A percentile compares a stretch with the other conserved stretches of the same genome.
phyloP scores from a whole-genome alignment of 2,113 vertebrate genomes.

The Eulemur rufifrons region DNA sequence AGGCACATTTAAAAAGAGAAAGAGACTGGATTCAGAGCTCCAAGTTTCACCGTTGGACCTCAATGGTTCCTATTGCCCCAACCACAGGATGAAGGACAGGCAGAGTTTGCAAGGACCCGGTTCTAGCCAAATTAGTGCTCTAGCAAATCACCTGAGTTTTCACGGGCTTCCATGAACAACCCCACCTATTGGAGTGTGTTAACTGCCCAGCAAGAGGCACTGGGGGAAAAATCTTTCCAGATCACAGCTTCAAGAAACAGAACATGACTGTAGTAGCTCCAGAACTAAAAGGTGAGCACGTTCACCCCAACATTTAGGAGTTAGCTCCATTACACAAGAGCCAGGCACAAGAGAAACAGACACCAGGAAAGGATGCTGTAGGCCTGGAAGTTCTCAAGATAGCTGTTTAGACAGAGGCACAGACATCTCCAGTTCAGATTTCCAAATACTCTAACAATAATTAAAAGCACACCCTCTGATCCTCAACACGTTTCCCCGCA shows the following conservation, averaged over 20 bases:
- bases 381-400: background rate
- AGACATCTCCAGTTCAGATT: background rate
- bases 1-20: conserved; percentile 28
- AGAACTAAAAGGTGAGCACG: background rate
- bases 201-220: background rate
- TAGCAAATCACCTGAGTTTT: background rate
- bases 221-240: background rate
- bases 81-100: background rate
- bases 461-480: background rate
- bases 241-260: background rate
- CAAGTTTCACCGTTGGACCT: background rate
- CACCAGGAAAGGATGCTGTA: background rate
- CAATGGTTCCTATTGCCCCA: background rate
- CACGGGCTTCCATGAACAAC: background rate
- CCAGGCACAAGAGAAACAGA: background rate
- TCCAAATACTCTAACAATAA: background rate
- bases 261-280: background rate
- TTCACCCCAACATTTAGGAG: background rate
- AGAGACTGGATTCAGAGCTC: background rate
- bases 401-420: background rate
- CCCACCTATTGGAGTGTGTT: background rate
- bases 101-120: background rate
- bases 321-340: background rate
- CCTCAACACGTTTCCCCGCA: background rate
- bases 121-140: background rate